Evolutionary conservation across 2,888 invertebrate genomes (phyloP), one percentile per base, ranked within the genome.

Genomic region (Odontomyia ornata): DNA sequence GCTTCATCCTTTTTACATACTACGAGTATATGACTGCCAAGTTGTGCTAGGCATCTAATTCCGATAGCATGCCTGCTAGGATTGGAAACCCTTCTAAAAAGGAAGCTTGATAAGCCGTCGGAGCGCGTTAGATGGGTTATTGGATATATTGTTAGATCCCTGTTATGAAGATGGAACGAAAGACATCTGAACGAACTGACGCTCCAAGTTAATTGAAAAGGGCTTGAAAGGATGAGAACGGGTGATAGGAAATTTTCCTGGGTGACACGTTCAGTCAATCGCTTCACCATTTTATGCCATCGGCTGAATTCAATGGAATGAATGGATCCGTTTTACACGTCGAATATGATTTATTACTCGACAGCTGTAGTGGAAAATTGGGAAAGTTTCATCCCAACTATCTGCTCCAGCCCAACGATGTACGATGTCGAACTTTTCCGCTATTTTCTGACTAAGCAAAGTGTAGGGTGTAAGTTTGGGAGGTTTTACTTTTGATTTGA

Each of bases 191-290:
- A 52, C 15, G 15, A 15, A 72, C 52, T 52, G 27, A 11, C 25
- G 71, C 27, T 52, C 52, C 15, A 15, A 56, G 71, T 56, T 72
- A 72, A 72, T 72, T 72, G 71, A 72, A 72, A 72, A 72, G 43
- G 52, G 47, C 52, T 56, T 56, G 43, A 56, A 72, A 18, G 47
- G 71, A 72, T 72, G 52, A 27, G 56, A 72, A 18, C 18, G 52
- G 71, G 56, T 56, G 56, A 72, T 23, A 56, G n/a, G 30, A 30
- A 52, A 72, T 52, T 52, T 72, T 72, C 71, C 52, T 52, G 46
- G 5, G 52, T 56, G 71, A 72, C 71, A 72, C 56, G 46, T 72
- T 72, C 56, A 72, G 71, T 56, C 71, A 56, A 72, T 72, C 71
- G 71, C 52, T 72, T 72, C 28, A 56, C 27, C 52, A 28, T 72